phyloP scores from a whole-genome alignment of 2,888 invertebrate genomes.

The Timema cristinae region DNA sequence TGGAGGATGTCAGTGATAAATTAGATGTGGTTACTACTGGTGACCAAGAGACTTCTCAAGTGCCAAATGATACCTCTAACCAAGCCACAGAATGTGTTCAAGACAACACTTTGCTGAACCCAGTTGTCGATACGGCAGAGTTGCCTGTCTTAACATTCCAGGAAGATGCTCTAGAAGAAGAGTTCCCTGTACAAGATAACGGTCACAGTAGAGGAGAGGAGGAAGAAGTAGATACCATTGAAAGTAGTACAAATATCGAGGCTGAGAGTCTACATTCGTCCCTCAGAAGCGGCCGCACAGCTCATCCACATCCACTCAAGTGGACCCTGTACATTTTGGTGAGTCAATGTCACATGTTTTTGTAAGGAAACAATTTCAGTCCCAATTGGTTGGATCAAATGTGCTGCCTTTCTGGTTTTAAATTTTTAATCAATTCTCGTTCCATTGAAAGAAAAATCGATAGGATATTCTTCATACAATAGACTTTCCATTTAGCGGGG shows the following conservation, averaged over 20 bases:
- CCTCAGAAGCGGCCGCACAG: conserved; percentile 71
- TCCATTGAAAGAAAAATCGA: no score
- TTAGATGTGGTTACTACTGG: no score
- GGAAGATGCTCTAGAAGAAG: conserved; percentile 7
- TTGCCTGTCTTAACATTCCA: background rate
- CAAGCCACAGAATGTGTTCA: conserved; percentile 24
- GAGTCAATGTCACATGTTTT: conserved; percentile 39
- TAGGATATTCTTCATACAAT: no score
- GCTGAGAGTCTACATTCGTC: conserved; percentile 41
- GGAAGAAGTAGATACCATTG: conserved; percentile 40
- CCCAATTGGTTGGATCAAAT: no score
- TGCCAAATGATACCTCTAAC: conserved; percentile 26
- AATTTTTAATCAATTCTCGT: no score
- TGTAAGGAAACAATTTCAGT: no score
- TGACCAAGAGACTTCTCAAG: conserved; percentile 21
- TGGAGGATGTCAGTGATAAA: no score
- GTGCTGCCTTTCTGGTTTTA: no score
- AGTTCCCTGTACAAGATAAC: background rate
- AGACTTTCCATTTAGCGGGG: no score
- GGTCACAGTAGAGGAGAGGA: background rate
- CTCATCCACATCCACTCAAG: conserved; percentile 77
- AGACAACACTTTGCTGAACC: conserved; percentile 18
- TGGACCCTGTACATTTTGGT: conserved; percentile 83
- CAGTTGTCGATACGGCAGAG: background rate
- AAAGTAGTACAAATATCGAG: conserved; percentile 3